Evolutionary conservation across 23 tunicate genomes (phyloP).

Genomic region (Aplidium turbinatum): DNA sequence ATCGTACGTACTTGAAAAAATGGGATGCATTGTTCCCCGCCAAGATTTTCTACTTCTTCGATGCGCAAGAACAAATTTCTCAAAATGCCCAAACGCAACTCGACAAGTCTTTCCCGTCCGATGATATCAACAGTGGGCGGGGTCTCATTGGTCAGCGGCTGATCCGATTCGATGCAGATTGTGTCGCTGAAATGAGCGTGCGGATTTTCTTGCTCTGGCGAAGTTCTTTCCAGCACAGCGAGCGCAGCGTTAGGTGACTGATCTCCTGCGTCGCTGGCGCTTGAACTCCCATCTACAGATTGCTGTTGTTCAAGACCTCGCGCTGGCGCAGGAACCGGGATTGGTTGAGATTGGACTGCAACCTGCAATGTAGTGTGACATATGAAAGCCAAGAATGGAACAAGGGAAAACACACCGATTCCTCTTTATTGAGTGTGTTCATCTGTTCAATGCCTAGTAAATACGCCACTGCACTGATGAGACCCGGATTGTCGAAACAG

Average conservation of each 20-base stretch:
- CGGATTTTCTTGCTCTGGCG: not conserved
- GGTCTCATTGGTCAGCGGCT: not conserved
- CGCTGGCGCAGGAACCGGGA: conserved; percentile 20
- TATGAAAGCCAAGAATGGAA: too few relatives aligned
- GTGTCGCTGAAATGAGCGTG: conserved; percentile 30
- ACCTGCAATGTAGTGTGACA: conserved; percentile 12
- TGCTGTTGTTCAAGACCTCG: conserved; percentile 1
- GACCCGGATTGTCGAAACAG: too few relatives aligned
- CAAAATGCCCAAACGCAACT: conserved; percentile 43
- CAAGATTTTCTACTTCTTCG: conserved; percentile 53
- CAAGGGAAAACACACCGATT: too few relatives aligned
- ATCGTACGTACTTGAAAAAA: conserved; percentile 75
- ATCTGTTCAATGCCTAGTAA: too few relatives aligned
- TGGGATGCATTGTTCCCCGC: conserved; percentile 83
- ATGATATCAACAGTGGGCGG: conserved; percentile 22
- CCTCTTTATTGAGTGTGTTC: too few relatives aligned
- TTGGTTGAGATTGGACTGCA: conserved; percentile 12
- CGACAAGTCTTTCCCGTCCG: conserved; percentile 29
- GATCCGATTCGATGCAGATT: conserved; percentile 1
- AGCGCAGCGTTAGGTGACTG: conserved; percentile 28
- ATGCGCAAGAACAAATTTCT: conserved; percentile 37
- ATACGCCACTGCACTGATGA: too few relatives aligned
- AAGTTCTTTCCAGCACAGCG: not conserved
- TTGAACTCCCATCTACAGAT: conserved; percentile 44
- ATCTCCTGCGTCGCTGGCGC: conserved; percentile 37